Percentiles rank a stretch among this genome's conserved stretches.
Evolutionary conservation across 2,797 vertebrate genomes (phyloP).

Genomic region (Notolabrus celidotus): DNA sequence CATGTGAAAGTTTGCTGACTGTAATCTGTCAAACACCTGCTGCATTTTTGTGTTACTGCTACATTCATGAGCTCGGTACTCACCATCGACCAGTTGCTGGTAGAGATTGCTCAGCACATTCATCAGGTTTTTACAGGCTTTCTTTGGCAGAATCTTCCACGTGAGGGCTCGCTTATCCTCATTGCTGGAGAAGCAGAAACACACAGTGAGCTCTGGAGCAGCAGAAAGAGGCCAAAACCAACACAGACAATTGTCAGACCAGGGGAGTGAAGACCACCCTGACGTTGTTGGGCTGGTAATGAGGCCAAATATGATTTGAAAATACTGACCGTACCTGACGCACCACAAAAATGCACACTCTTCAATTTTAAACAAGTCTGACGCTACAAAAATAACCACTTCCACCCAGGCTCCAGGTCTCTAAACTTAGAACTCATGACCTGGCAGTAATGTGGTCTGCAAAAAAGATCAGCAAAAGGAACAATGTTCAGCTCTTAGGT

Average conservation of each 20-base stretch:
- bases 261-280: constrained; percentile 47
- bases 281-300: constrained; percentile 18
- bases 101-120: constrained; percentile 93
- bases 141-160: constrained; percentile 98
- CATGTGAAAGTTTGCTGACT: neutral
- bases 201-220: constrained; percentile 34
- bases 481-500: constrained; percentile 16
- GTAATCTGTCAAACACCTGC: neutral
- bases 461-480: constrained; percentile 25
- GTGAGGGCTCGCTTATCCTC: constrained; percentile 94
- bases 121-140: constrained; percentile 98
- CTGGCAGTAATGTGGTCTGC: constrained; percentile 26
- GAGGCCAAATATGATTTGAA: constrained; percentile 41
- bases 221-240: constrained; percentile 37
- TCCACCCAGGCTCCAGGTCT: constrained; percentile 26
- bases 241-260: constrained; percentile 24
- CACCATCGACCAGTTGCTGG: constrained; percentile 93
- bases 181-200: constrained; percentile 83
- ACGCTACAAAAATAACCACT: constrained; percentile 55
- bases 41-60: neutral
- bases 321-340: constrained; percentile 29
- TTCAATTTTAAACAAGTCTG: constrained; percentile 32
- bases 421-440: constrained; percentile 53
- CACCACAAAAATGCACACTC: constrained; percentile 36
- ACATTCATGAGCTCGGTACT: constrained; percentile 69